Evolutionary conservation across 2,888 invertebrate species (phyloP).

Genomic region (Bellardia bayeri): DNA sequence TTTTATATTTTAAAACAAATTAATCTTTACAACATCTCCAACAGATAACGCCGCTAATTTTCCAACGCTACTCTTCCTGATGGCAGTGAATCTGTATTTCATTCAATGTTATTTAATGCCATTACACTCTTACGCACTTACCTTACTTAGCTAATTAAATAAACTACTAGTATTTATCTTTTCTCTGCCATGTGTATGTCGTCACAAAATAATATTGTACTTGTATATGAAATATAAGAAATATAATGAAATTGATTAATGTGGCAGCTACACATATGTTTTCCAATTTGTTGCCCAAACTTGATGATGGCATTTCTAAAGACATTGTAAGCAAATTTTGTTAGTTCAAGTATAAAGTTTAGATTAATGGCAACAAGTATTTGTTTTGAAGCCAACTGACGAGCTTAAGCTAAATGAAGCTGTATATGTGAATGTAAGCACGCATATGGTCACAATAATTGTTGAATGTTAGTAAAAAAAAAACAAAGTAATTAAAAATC

Average conservation of each 20-base stretch:
- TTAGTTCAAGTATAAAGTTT: constrained; percentile 47
- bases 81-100: constrained; percentile 33
- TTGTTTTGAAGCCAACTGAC: background rate
- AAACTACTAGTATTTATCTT: background rate
- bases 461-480: background rate
- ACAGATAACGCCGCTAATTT: constrained; percentile 30
- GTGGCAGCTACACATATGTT: background rate
- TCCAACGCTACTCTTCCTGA: constrained; percentile 29
- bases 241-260: constrained; percentile 27
- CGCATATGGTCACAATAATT: background rate
- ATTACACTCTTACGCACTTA: constrained; percentile 19
- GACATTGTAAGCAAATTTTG: constrained; percentile 13
- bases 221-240: background rate
- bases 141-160: background rate
- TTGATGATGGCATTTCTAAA: background rate
- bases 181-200: background rate
- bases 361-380: constrained; percentile 4
- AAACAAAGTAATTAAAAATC: background rate
- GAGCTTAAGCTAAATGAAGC: background rate
- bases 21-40: background rate
- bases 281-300: constrained; percentile 12
- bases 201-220: background rate
- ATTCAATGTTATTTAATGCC: constrained; percentile 23
- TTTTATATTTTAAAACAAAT: background rate
- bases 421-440: background rate